Base-by-base conservation (phyloP, 2,113 vertebrate genomes). In the Carassius carassius region DNA sequence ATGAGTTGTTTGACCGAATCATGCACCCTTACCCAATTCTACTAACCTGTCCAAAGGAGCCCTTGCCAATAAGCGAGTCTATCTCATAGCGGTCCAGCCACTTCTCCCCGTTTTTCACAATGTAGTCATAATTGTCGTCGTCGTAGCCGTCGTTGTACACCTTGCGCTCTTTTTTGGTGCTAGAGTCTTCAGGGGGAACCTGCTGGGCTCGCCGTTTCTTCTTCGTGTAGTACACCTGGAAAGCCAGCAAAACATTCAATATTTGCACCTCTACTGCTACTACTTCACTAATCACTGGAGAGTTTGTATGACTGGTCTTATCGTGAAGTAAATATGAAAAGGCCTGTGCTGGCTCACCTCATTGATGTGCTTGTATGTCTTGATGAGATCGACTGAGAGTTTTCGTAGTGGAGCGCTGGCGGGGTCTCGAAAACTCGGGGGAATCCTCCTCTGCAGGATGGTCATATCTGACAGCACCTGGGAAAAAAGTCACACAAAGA, bases 281-380 rank as follows among this genome's bases (percentile, higher is more conserved):
- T 75, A 37, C 37, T 21, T 35, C 16, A 9, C 12, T 19, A 29
- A 13, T 7, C 6, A 44, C 35, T n/a, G 21, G 44, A 29, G 49
- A 16, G 35, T 70, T 37, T 35, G 17, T 37, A 70, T 35, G 17
- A 10, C 2, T 10, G 32, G 8, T 70, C 35, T 41, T n/a, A 32
- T n/a, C 1, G 35, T n/a, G 12, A 21, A 3, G 63, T 17, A 9
- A 67, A 41, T 21, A 41, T 41, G 19, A 41, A 41, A 69, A 72
- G 19, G 9, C 17, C 17, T 29, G 23, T 14, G 23, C 2, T 23
- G 29, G 21, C 19, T 85, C 87, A 97, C 97, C 97, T 98, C 97
- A 94, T 97, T 98, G 92, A 97, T 97, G 95, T 97, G 96, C 95
- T 98, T 98, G 93, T 98, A 98, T 88, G 97, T 98, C 94, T 98